Base-by-base conservation (phyloP, 2,888 invertebrate species). In the Drosophila paramelanica region DNA sequence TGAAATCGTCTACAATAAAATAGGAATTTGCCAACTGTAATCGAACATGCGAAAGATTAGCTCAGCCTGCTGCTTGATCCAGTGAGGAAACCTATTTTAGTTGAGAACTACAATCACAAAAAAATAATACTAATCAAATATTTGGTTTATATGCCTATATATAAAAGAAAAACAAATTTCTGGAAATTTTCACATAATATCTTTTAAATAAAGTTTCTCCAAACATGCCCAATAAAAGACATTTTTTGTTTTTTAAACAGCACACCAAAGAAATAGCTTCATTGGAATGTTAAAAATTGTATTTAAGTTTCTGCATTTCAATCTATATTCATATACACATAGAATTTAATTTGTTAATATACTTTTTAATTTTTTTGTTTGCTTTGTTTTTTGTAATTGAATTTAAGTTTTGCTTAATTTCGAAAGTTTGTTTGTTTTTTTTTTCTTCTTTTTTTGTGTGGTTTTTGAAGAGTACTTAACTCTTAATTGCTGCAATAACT, bases 281-380 rank as follows among this genome's bases (percentile, higher is more conserved):
- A 88, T 86, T 90, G 86, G 90, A 90, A 90, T 90, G 88, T 83
- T 89, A 89, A 90, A 91, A 91, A 90, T 89, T 90, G 86, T 91
- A 91, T 90, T 89, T 90, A 87, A 84, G 64, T 76, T 68, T 68
- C 60, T 65, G 79, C 58, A 61, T 65, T 76, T 69, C 49, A 60
- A 65, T 57, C 60, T 79, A 67, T 62, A 70, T 57, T 77, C 70
- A 77, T 61, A 58, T 74, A 79, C 80, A 77, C 71, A 71, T 77
- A 79, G 76, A 77, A 61, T 71, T 71, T 59, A 25, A 41, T 41
- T 57, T 47, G 49, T 42, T n/a, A 27, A 49, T 62, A 41, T 72
- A 49, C 33, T 39, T 55, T 43, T 46, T 58, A 42, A 56, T 66
- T 52, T 52, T 57, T 65, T 61, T 23, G 31, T 31, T 31, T 31